phyloP scores from a whole-genome alignment of 2,797 vertebrate species.

The Microctenopoma lineatum region DNA sequence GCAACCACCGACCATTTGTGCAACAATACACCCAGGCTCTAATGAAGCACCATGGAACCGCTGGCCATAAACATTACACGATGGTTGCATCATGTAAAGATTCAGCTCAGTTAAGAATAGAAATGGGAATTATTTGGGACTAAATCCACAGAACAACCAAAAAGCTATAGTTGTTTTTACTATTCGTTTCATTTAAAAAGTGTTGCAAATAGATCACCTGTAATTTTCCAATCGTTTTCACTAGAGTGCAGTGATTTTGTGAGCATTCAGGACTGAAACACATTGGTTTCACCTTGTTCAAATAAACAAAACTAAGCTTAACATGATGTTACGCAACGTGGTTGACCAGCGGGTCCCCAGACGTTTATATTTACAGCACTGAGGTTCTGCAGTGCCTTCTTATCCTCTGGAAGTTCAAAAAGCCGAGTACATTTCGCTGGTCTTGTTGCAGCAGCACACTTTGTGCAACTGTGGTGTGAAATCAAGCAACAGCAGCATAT shows the following conservation, averaged over 20 bases:
- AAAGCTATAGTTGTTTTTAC: background rate
- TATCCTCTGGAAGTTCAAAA: constrained; percentile 20
- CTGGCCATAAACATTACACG: constrained; percentile 9
- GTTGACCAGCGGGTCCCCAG: constrained; percentile 30
- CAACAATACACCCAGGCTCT: constrained; percentile 7
- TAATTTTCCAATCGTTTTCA: constrained; percentile 16
- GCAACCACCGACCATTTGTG: constrained; percentile 22
- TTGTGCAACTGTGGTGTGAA: constrained; percentile 12
- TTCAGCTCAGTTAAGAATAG: background rate
- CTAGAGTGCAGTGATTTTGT: constrained; percentile 3
- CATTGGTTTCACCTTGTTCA: constrained; percentile 35
- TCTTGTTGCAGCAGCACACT: constrained; percentile 9
- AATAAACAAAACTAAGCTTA: constrained; percentile 44
- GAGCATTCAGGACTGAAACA: constrained; percentile 19
- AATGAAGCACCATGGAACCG: constrained; percentile 6
- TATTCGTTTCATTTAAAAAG: constrained; percentile 7
- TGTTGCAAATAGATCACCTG: background rate
- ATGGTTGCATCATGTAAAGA: constrained; percentile 12
- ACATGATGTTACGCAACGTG: constrained; percentile 41
- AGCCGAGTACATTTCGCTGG: constrained; percentile 23
- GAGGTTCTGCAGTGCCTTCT: constrained; percentile 33
- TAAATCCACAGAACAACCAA: background rate
- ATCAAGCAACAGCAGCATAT: constrained; percentile 11
- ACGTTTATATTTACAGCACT: constrained; percentile 38
- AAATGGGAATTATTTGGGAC: background rate